Evolutionary conservation across 2,797 vertebrate genomes (phyloP), one percentile per base, ranked within the genome.

Genomic region (Protonibea diacanthus): DNA sequence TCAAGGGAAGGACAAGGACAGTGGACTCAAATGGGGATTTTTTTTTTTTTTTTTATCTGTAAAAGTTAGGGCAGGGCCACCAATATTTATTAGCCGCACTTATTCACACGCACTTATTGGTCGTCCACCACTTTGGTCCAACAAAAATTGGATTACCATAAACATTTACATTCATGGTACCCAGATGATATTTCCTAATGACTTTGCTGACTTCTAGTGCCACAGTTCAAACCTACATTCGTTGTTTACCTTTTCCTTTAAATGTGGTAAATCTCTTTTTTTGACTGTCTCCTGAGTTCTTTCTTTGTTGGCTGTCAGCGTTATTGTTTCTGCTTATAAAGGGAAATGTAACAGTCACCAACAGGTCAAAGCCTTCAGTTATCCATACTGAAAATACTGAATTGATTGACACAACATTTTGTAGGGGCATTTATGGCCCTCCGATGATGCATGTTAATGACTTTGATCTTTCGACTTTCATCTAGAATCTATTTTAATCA

Each of bases 1-100:
- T 51, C 33, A 25, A 58, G 11, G 14, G 45, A 47, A 67, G 59
- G 63, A 59, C 57, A 72, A 52, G 63, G 10, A 47, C 42, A 64
- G 14, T 3, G 4, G 25, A 20, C 3, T 38, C 27, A 53, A 57
- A 74, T 1, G 25, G 8, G 49, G 18, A 42, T 20, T 1, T 1
- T 27, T 1, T 40, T 55, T 25, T 23, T 1, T 9, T 38, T 38
- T 38, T 38, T 9, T 14, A 6, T 56, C 8, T 65, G 9, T 29
- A 20, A 38, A 38, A 38, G 33, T 9, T 38, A 9, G 33, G 33
- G 2, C 33, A 38, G 2, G 23, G 53, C n/a, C 11, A 20, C 0
- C 29, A 29, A 40, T 4, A n/a, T 2, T 15, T 27, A 52, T 29
- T 51, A 4, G 62, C 53, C 29, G 23, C 4, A 38, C 20, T 13